Base-by-base conservation (phyloP, 2,797 vertebrate genomes). In the Champsocephalus esox region DNA sequence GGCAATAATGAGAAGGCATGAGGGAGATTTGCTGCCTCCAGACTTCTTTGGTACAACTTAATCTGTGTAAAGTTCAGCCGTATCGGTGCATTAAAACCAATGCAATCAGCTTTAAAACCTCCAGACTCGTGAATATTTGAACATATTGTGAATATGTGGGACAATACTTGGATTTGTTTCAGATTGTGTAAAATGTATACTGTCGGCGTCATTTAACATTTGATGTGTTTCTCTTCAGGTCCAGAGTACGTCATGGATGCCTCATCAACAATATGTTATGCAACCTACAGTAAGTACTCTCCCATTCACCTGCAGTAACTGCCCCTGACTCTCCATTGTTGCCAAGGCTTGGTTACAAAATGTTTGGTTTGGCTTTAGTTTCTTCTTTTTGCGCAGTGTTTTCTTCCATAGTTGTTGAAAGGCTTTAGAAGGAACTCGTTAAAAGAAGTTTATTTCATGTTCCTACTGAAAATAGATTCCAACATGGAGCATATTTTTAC, bases 161-260 rank as follows among this genome's bases (percentile, higher is more conserved):
- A 76, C 52, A 45, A 1, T 2, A 12, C 56, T 73, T 73, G 48
- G 58, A 67, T 78, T 43, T 13, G 64, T 49, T 41, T 17, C 1
- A 63, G 46, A 70, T 44, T 65, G 11, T 63, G 43, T 16, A 68
- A 58, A 65, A 1, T 61, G 17, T 59, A 32, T 56, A 28, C 67
- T 60, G 58, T 66, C 51, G 46, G 38, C 49, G 21, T 69, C 50
- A n/a, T 80, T 91, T 89, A 89, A 93, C 73, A 44, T 79, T 28
- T 70, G 17, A 93, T 96, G 95, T 96, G 93, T 96, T 81, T 89
- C 57, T 93, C 87, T 85, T 87, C 95, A 99, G 98, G 98, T 99
- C 95, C 98, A 99, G 97, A 99, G 97, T 94, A 98, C 98, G 93
- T 99, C 98, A 93, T 99, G 98, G 98, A 99, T 99, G 98, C 98